Conservation (phyloP, 2,113 vertebrate species). For the Gulo gulo region DNA sequence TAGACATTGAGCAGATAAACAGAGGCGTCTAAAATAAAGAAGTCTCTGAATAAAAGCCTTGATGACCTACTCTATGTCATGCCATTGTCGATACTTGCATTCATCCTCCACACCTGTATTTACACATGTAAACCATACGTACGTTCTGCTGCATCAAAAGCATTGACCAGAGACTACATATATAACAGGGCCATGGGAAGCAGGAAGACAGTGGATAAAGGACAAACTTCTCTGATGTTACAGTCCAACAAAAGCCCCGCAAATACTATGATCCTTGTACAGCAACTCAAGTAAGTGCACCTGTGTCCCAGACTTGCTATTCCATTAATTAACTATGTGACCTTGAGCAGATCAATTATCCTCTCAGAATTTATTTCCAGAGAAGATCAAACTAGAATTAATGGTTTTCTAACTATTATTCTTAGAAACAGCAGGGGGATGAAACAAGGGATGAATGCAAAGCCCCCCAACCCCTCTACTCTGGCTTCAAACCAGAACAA, state of each 20-base stretch:
- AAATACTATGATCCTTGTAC: not conserved
- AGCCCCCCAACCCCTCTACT: not conserved
- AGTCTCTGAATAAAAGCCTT: not conserved
- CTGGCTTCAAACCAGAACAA: conserved; percentile 35
- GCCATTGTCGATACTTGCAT: not conserved
- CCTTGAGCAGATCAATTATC: conserved; percentile 52
- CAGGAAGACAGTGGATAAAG: too few species aligned
- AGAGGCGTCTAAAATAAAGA: not conserved
- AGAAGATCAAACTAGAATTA: conserved; percentile 32
- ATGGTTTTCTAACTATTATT: conserved; percentile 31
- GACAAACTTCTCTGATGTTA: not conserved
- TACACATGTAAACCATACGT: not conserved
- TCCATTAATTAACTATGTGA: conserved; percentile 54
- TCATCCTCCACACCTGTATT: not conserved
- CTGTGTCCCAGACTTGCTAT: not conserved
- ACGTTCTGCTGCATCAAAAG: not conserved
- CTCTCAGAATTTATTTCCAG: conserved; percentile 27
- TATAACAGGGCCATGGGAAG: not conserved
- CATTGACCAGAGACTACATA: not conserved
- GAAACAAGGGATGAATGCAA: not conserved
- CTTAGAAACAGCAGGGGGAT: not conserved
- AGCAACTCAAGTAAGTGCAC: not conserved
- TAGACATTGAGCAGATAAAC: not conserved
- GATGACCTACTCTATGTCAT: not conserved
- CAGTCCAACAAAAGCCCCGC: not conserved